Evolutionary conservation across 2,888 invertebrate species (phyloP).

Genomic region (Drosophila gaucha): DNA sequence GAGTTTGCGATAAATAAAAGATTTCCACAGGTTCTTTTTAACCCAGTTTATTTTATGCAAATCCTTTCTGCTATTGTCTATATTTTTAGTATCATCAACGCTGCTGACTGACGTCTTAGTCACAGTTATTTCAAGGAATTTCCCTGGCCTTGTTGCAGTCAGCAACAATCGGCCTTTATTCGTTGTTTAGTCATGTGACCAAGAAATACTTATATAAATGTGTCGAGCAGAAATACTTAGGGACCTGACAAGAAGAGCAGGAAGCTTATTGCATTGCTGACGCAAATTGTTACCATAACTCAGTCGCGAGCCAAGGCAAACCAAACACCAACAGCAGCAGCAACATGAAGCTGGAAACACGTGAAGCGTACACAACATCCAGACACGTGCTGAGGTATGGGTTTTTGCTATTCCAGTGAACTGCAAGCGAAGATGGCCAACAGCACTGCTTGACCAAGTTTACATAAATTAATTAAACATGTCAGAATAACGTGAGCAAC

Average conservation of each 20-base stretch:
- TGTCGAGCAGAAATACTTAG: neutral
- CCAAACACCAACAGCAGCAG: slow-evolving; percentile 23
- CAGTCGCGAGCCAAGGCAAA: slow-evolving; percentile 48
- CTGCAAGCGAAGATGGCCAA: slow-evolving; percentile 9
- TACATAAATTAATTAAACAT: slow-evolving; percentile 74
- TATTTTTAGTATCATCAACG: neutral
- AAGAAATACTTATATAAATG: slow-evolving; percentile 57
- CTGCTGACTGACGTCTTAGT: neutral
- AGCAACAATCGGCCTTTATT: neutral
- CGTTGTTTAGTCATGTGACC: slow-evolving; percentile 14
- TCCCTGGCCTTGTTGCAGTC: slow-evolving; percentile 5
- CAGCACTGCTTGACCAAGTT: slow-evolving; percentile 40
- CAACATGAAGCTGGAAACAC: slow-evolving; percentile 54
- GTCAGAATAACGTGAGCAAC: slow-evolving; percentile 62
- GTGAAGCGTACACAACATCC: slow-evolving; percentile 46
- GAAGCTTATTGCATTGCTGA: slow-evolving; percentile 44
- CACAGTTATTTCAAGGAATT: neutral
- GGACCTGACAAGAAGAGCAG: neutral
- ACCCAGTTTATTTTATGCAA: neutral
- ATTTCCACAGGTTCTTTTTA: neutral
- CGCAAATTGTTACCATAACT: slow-evolving; percentile 68
- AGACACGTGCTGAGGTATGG: slow-evolving; percentile 38
- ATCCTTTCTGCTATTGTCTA: neutral
- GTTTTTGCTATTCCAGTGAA: slow-evolving; percentile 4
- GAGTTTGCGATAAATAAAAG: neutral